Evolutionary conservation across 2,888 invertebrate genomes (phyloP).

Genomic region (Nemapogon koenigi): DNA sequence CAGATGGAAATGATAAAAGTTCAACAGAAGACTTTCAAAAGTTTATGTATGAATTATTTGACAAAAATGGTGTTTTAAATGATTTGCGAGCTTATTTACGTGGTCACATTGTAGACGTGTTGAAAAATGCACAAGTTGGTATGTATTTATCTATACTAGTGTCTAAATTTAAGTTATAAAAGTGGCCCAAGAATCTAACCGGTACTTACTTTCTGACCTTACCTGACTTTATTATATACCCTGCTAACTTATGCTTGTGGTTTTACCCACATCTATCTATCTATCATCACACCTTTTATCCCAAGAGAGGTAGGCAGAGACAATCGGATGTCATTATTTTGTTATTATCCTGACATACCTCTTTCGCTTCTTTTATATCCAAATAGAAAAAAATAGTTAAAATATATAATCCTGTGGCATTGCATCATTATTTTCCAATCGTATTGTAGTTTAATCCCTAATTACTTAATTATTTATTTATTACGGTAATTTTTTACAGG

Average conservation of each 20-base stretch:
- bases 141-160: conserved; percentile 11
- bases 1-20: no score
- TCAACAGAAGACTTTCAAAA: conserved; percentile 62
- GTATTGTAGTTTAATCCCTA: no score
- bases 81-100: conserved; percentile 66
- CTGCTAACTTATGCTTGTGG: neutral
- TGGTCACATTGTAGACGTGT: conserved; percentile 61
- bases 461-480: conserved; percentile 2
- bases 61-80: conserved; percentile 65
- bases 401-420: neutral
- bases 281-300: no score
- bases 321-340: no score
- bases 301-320: no score
- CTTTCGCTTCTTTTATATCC: no score
- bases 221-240: neutral
- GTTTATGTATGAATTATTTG: conserved; percentile 62
- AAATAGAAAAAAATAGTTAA: neutral
- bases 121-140: conserved; percentile 56
- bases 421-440: no score
- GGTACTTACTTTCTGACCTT: neutral
- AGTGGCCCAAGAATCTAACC: neutral
- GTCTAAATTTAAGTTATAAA: neutral
- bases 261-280: no score
- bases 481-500: conserved; percentile 26
- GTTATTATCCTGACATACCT: no score